Evolutionary conservation across 2,797 vertebrate genomes (phyloP), one percentile per base, ranked within the genome.

Genomic region (Aphelocoma californica): DNA sequence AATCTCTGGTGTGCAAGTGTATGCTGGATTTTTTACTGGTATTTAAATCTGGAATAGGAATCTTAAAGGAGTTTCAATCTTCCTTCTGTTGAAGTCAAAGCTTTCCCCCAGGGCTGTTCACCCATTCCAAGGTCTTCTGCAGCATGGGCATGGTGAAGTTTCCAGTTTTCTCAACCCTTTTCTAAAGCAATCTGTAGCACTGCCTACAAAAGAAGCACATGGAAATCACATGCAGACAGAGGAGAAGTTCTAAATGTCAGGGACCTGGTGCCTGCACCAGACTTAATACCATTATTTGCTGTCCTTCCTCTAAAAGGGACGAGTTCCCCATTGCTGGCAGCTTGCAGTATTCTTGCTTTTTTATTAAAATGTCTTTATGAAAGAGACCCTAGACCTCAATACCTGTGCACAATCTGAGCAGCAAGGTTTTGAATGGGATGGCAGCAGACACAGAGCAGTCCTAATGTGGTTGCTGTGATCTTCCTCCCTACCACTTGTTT

Each of bases 11-110:
- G 75, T 75, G 58, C 29, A 48, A 96, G 48, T 93, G 45, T 82
- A 85, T 6, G 0, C 12, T 86, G 47, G 60, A 83, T 36, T 93
- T 84, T 96, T 91, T 87, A 31, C 73, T 79, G 48, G 38, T 73
- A 82, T 94, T 90, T 96, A 93, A 95, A 90, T 88, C 58, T n/a
- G 40, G 53, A 67, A 87, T 67, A 93, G 47, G 45, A 95, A 78
- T 25, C 79, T 65, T 29, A 34, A 90, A 92, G 11, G 36, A 66
- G 24, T 34, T 83, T 12, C 26, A 60, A 3, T 77, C 64, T 77
- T 77, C 23, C 18, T 70, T 92, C 29, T 61, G 0, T 36, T 75
- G 91, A 97, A 97, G 93, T 87, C 85, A 96, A 86, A 92, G 65
- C 32, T 90, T 96, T 94, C 20, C 75, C 71, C 60, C 36, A 71